Evolutionary conservation across 1,140 invertebrate species (phyloP), one percentile per base, ranked within the genome.

Genomic region (Phymastichus coffea): DNA sequence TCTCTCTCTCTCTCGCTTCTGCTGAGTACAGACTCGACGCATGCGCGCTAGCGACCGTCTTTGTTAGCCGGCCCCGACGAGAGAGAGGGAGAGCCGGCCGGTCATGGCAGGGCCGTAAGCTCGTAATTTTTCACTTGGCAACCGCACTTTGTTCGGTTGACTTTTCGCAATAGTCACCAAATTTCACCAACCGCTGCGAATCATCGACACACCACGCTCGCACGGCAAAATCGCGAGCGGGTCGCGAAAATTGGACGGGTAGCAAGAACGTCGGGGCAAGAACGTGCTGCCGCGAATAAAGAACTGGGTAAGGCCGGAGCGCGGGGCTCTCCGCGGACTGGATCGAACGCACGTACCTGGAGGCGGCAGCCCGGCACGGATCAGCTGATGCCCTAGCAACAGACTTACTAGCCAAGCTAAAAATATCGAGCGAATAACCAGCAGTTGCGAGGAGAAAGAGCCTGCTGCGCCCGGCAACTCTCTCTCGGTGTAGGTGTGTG

Each of bases 321-420:
- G 10, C 37, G 37, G 37, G 37, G 37, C 37, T n/a, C 43, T 53
- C 41, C 17, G 2, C 26, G 15, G 1, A n/a, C 14, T 1, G 10
- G 48, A 25, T 52, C 37, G 48, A n/a, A n/a, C n/a, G n/a, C n/a
- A n/a, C n/a, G n/a, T n/a, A n/a, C n/a, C n/a, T n/a, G n/a, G n/a
- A 26, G 22, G 4, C 53, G 38, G 38, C 43, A 64, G 56, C 66
- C 68, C 69, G 70, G 67, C 63, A 66, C 57, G 69, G 61, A 78
- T 78, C 75, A 79, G 75, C 76, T 79, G 75, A 79, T 79, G 70
- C 76, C 75, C 66, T 78, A 77, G 76, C 75, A 78, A 79, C 75
- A 79, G 69, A 71, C 59, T 70, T 78, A 76, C 67, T 74, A 76
- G 66, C 73, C 70, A 65, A 59, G 55, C 70, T 75, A 71, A 75